Evolutionary conservation across 2,888 invertebrate genomes (phyloP).

Genomic region (Lycocerus yunnanus): DNA sequence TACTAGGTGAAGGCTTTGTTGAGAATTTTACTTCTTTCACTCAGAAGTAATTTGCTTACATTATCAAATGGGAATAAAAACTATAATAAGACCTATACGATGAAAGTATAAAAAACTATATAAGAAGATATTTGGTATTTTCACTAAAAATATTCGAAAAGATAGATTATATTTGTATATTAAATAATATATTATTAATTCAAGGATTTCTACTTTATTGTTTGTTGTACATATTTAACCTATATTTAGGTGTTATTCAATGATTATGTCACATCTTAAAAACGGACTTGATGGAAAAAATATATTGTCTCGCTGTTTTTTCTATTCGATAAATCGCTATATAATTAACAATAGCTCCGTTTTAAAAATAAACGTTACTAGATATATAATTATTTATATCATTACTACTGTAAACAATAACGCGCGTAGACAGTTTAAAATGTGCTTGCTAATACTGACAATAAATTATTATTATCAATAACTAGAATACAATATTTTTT

Average conservation of each 20-base stretch:
- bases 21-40: conserved; percentile 8
- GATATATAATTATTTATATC: not conserved
- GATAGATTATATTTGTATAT: not conserved
- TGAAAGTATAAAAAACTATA: no score
- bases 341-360: conserved; percentile 15
- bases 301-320: not conserved
- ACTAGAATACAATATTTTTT: not conserved
- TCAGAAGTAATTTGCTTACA: not conserved
- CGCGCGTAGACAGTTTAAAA: not conserved
- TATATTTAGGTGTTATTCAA: conserved; percentile 31
- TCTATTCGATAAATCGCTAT: not conserved
- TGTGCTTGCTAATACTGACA: not conserved
- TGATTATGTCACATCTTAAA: conserved; percentile 23
- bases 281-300: not conserved
- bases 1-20: conserved; percentile 10
- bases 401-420: not conserved
- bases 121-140: not conserved
- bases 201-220: conserved; percentile 18
- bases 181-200: not conserved
- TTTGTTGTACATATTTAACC: conserved; percentile 15
- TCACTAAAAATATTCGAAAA: not conserved
- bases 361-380: conserved; percentile 23
- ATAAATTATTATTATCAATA: no score
- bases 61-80: conserved; percentile 8
- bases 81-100: not conserved